These are phyloP conservation scores for Pagetopsis macropterus DNA, from an alignment of 2,797 vertebrate genomes.

Conservation along the genomic window DNA sequence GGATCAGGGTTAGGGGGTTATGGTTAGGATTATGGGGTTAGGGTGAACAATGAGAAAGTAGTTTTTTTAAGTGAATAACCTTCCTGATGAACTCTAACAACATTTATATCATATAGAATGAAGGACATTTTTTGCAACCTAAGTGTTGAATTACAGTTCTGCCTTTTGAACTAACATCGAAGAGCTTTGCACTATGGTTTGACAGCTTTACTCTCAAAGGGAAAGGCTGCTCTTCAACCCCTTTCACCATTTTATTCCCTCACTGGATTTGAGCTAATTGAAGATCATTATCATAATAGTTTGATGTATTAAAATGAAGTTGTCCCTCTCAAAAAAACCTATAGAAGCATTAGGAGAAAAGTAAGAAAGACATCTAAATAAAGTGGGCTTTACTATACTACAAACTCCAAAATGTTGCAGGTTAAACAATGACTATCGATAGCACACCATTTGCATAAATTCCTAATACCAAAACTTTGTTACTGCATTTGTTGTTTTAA, in stretches of 20 bases:
- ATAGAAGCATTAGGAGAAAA: slow-evolving; percentile 33
- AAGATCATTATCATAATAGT: slow-evolving; percentile 78
- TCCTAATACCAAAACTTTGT: not conserved
- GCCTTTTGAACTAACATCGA: slow-evolving; percentile 75
- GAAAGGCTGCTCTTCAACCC: slow-evolving; percentile 69
- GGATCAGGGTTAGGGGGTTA: no score
- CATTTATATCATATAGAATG: no score
- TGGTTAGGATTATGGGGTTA: no score
- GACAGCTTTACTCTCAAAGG: slow-evolving; percentile 64
- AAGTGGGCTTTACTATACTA: slow-evolving; percentile 2
- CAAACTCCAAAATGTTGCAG: not conserved
- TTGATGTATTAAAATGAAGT: slow-evolving; percentile 75
- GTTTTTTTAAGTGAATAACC: no score
- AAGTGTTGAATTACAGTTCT: slow-evolving; percentile 58
- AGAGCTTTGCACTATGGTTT: slow-evolving; percentile 66
- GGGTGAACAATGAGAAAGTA: no score
- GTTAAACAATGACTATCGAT: slow-evolving; percentile 1
- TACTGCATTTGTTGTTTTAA: slow-evolving; percentile 4
- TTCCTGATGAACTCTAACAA: no score
- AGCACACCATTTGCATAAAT: slow-evolving; percentile 5
- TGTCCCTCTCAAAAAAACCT: slow-evolving; percentile 63
- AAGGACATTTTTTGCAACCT: no score
- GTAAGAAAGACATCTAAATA: slow-evolving; percentile 26
- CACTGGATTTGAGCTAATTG: slow-evolving; percentile 82
- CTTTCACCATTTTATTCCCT: slow-evolving; percentile 72